Base-by-base conservation (phyloP, 2,888 invertebrate species). In the Caenorhabditis doughertyi region DNA sequence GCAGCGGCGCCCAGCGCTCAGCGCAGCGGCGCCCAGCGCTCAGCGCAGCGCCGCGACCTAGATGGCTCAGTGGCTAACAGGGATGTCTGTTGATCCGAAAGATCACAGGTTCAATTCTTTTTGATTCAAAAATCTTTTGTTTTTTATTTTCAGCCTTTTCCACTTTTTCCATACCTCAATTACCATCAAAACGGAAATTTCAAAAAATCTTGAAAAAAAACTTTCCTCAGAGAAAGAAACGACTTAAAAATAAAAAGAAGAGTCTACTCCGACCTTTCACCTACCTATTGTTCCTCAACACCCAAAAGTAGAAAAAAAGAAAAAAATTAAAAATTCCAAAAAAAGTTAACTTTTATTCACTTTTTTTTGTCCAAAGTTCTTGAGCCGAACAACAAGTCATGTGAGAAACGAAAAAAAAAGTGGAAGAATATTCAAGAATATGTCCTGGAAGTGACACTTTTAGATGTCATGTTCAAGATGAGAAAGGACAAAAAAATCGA, bases 401-500 rank as follows among this genome's bases (percentile, higher is more conserved):
- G 44, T 47, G 62, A 62, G 29, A 4, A 39, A 53, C n/a, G 13
- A 13, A 16, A 25, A 7, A 53, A 7, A 53, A 53, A 53, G 9
- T 27, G 0, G 4, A 8, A 11, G 53, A 53, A 58, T 23, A 58
- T 58, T 39, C 58, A 42, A 42, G 35, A 60, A 42, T 0, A 39
- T 27, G 27, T 53, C 53, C 67, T 51, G 67, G n/a, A 67, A 67
- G 39, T 67, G 67, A 67, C 67, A 67, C 39, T 25, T 35, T 51
- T 47, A 35, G 16, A 2, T 39, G 23, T 47, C 44, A 47, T 47
- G 8, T 42, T 42, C 42, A 42, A 11, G 2, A 9, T 8, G 39
- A 35, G 21, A 21, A 18, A 21, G 21, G 39, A 27, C 51, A 0
- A 23, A 51, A 7, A 53, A 16, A 27, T 11, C 25, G 53, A 13